Evolutionary conservation across 2,888 invertebrate species (phyloP), one percentile per base, ranked within the genome.

Genomic region (Arge pagana): DNA sequence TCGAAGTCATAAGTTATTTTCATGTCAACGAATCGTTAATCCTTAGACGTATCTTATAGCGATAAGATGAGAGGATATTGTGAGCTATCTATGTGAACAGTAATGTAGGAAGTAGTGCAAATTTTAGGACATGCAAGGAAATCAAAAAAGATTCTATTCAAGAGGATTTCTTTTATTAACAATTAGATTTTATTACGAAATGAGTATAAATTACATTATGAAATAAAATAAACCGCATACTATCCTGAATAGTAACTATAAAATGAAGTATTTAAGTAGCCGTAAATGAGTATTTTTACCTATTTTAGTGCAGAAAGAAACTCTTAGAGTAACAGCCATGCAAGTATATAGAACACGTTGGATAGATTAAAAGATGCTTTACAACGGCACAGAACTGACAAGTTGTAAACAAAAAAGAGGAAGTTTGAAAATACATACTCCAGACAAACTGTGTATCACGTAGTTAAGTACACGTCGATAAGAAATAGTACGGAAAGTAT

Each of bases 121-220:
- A 21, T 23, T n/a, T 21, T 42, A 39, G 33, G 45, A 45, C 45
- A 45, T 45, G 45, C 45, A 19, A 45, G 45, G 45, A 45, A 33
- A 40, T 40, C 30, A 50, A 50, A 50, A 50, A 39, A 50, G 39
- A 39, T 40, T 18, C 39, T 39, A 39, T 39, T 50, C 18, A 41
- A 21, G 15, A 18, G 21, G 33, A 50, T 21, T 19, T 1, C 11
- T 50, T 41, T 50, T 40, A 39, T 50, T 41, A 41, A 50, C 50
- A 50, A 33, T 40, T 33, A 30, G 50, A 39, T 40, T 50, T 41
- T 33, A 50, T 50, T 40, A 37, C 41, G 30, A 50, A 50, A 30
- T 31, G 50, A 41, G 50, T 50, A 39, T 50, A 50, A 50, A 50
- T 41, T 40, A 50, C 40, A 50, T 33, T 26, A 19, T 33, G 45